Percentiles rank a stretch among this genome's conserved stretches.
These are phyloP conservation scores for Chrysopilus asiliformis DNA, from an alignment of 2,888 invertebrate species.

Conservation along the genomic window DNA sequence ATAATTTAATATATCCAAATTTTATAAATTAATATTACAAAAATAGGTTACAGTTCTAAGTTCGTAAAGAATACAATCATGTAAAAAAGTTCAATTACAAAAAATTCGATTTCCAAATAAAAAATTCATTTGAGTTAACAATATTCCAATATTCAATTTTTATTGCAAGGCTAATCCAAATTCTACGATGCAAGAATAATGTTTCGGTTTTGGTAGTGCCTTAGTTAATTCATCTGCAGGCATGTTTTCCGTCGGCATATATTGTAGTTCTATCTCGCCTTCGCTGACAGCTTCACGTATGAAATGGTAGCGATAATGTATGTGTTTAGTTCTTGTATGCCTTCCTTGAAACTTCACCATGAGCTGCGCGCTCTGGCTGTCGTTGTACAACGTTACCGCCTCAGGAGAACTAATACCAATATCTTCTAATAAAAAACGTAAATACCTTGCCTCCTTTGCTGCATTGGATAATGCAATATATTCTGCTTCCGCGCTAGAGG, in stretches of 20 bases:
- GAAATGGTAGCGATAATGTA: constrained; percentile 9
- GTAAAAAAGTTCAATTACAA: too few relatives aligned
- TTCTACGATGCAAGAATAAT: too few relatives aligned
- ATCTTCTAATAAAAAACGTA: constrained; percentile 11
- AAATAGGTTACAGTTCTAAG: too few relatives aligned
- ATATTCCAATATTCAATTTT: constrained; percentile 2
- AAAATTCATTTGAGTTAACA: too few relatives aligned
- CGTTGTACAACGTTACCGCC: constrained; percentile 8
- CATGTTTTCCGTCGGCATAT: too few relatives aligned
- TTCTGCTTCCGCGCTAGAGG: constrained; percentile 24
- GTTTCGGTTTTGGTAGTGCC: background rate
- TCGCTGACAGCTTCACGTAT: constrained; percentile 6
- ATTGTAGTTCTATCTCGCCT: too few relatives aligned
- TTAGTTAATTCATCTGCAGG: constrained; percentile 3
- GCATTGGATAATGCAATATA: constrained; percentile 20
- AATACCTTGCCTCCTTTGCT: constrained; percentile 17
- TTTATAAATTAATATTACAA: too few relatives aligned
- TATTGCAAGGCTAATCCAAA: background rate
- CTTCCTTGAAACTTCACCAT: constrained; percentile 11
- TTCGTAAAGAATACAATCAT: too few relatives aligned
- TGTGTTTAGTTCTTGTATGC: constrained; percentile 12
- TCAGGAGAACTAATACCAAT: constrained; percentile 6
- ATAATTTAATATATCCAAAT: too few relatives aligned
- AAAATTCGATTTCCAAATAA: too few relatives aligned
- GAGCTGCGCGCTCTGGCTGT: constrained; percentile 13